phyloP scores from a whole-genome alignment of 2,888 invertebrate species.

The Oligia fasciuncula region DNA sequence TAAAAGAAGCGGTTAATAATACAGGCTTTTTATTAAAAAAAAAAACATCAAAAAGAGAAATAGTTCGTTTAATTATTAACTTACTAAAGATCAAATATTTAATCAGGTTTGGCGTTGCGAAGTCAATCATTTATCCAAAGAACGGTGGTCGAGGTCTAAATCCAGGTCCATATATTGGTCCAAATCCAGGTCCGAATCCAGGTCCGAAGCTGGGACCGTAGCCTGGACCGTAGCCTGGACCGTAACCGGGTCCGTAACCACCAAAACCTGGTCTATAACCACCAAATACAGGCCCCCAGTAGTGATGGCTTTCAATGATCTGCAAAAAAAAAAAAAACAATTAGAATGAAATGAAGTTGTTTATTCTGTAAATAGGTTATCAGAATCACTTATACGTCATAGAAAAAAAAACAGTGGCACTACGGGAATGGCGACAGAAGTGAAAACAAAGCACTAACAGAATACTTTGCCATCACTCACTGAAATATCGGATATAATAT shows the following conservation, averaged over 20 bases:
- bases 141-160: constrained; percentile 10
- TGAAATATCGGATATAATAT: too few relatives aligned
- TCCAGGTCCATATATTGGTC: constrained; percentile 14
- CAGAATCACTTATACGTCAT: too few relatives aligned
- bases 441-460: too few relatives aligned
- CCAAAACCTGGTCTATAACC: constrained; percentile 28
- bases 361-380: too few relatives aligned
- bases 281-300: constrained; percentile 15
- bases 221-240: background rate
- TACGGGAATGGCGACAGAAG: too few relatives aligned
- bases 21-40: too few relatives aligned
- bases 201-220: constrained; percentile 5
- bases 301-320: constrained; percentile 43
- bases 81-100: too few relatives aligned
- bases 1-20: too few relatives aligned
- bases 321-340: constrained; percentile 19
- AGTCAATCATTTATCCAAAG: constrained; percentile 27
- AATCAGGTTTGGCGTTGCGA: background rate
- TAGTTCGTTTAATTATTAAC: background rate
- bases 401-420: too few relatives aligned
- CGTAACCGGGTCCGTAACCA: constrained; percentile 33
- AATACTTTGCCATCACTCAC: too few relatives aligned
- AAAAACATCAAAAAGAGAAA: background rate
- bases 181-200: constrained; percentile 1
- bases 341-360: background rate